Evolutionary conservation across 2,113 vertebrate genomes (phyloP).

Genomic region (Oreochromis tanganicae): DNA sequence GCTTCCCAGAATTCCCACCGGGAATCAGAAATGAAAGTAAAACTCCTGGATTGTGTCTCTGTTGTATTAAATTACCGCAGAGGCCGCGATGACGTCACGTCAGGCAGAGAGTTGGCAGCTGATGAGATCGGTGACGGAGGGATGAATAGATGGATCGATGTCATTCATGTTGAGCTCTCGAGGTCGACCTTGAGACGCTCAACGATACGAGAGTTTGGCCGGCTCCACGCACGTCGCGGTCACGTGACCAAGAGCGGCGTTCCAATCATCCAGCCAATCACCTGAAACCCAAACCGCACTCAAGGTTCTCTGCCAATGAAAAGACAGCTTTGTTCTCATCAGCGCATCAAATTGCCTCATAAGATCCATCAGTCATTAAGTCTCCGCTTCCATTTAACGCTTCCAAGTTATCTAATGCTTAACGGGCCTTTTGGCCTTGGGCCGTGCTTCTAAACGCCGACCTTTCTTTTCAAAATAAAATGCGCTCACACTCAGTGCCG

Average conservation of each 20-base stretch:
- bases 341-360: neutral
- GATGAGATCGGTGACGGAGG: neutral
- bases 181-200: constrained; percentile 12
- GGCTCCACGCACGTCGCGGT: neutral
- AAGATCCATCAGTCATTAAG: neutral
- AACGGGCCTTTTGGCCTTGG: neutral
- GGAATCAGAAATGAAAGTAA: neutral
- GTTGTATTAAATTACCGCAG: neutral
- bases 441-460: neutral
- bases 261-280: neutral
- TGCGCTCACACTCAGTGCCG: neutral
- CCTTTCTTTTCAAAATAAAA: neutral
- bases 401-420: neutral
- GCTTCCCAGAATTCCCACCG: neutral
- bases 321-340: constrained; percentile 6
- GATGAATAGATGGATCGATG: neutral
- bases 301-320: constrained; percentile 26
- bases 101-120: neutral
- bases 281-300: neutral
- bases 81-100: neutral
- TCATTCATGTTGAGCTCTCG: neutral
- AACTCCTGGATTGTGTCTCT: neutral
- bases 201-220: neutral
- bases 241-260: neutral
- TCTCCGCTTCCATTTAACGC: neutral